Conservation (phyloP, 2,888 invertebrate species). For the Trachelus tabidus region DNA sequence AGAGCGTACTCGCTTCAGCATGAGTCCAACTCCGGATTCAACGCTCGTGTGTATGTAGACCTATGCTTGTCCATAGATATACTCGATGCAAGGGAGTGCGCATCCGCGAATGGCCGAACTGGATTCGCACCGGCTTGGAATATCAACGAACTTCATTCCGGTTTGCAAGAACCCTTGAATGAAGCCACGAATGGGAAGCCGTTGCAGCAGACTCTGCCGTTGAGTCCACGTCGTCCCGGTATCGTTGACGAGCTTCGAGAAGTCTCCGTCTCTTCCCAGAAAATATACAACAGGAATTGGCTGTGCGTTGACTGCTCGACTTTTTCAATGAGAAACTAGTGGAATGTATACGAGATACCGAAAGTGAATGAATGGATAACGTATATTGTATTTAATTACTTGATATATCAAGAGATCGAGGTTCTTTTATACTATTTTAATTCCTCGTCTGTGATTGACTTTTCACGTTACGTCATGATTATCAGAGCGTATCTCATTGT, state of each 20-base stretch:
- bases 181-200: slow-evolving; percentile 39
- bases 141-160: slow-evolving; percentile 45
- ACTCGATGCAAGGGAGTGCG: not conserved
- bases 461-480: slow-evolving; percentile 24
- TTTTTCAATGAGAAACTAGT: not conserved
- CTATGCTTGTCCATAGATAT: not conserved
- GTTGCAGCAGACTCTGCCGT: slow-evolving; percentile 24
- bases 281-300: not conserved
- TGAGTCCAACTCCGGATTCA: not conserved
- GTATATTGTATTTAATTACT: not conserved
- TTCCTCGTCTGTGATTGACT: not conserved
- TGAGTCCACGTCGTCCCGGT: not conserved
- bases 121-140: slow-evolving; percentile 39
- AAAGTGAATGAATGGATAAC: not conserved
- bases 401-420: not conserved
- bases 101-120: slow-evolving; percentile 27
- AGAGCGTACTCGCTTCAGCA: not conserved
- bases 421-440: not conserved
- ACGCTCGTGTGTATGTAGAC: not conserved
- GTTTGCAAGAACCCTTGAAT: slow-evolving; percentile 53
- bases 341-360: not conserved
- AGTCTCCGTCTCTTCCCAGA: not conserved
- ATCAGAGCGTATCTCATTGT: slow-evolving; percentile 23
- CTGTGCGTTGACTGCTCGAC: not conserved
- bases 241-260: slow-evolving; percentile 26